Evolutionary conservation across 2,113 vertebrate genomes (phyloP), one percentile per base, ranked within the genome.

Genomic region (Corythornis cristatus): DNA sequence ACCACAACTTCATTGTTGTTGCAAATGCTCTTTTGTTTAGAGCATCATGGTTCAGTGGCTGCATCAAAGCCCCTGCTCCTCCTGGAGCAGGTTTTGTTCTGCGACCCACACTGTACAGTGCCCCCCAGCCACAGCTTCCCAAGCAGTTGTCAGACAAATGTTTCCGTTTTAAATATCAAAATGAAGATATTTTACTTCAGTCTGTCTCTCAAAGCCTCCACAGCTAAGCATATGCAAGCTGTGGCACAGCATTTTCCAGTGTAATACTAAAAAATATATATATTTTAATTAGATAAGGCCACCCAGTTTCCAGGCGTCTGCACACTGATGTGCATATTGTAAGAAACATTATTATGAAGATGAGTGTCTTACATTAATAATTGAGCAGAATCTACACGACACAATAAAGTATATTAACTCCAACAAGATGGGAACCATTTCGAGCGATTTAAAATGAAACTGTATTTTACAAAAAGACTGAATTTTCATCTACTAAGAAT

Each of bases 1-100:
- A 87, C 88, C 25, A 46, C 86, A 62, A 22, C 88, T 60, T 65
- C 91, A 93, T 77, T 95, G 96, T 96, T 92, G 67, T 67, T 87
- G 81, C 88, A 86, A 96, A 95, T 84, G 83, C 86, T 94, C 95
- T 72, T 97, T 96, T 97, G 95, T 97, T 96, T 89, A 64, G 75
- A 91, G 77, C n/a, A 46, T 77, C 93, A 90, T 5, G 89, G 86
- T 87, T 94, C 71, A 77, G 78, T 91, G 90, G 79, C 83, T 89
- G 19, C 92, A 26, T 9, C 33, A 68, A 74, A 46, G 61, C 67
- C 60, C 48, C 51, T 31, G 57, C 74, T 89, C 54, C 93, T 90
- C 60, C 50, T 15, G 45, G 53, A 18, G 71, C 2, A 6, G 66
- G 80, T 93, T 97, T 77, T 81, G 42, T 92, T 90, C 46, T 61